These are phyloP conservation scores for Ophioderma brevispina DNA, from an alignment of 35 echinoderm and acorn worm genomes.

Conservation along the genomic window DNA sequence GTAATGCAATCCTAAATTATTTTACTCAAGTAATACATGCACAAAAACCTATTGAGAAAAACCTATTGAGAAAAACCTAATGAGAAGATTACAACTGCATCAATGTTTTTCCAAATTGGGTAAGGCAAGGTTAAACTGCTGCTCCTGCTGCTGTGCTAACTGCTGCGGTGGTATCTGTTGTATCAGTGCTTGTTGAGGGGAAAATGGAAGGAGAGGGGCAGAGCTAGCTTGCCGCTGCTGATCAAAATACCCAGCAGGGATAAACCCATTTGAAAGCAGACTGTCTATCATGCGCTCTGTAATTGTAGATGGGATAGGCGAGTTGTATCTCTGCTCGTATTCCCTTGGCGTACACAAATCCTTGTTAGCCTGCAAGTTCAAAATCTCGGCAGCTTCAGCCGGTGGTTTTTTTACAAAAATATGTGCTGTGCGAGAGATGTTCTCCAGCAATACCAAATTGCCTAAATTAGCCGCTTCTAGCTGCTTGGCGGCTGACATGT, in stretches of 20 bases:
- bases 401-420: neutral
- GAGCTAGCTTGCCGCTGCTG: neutral
- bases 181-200: neutral
- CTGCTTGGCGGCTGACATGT: neutral
- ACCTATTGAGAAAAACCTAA: too few relatives aligned
- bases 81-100: too few relatives aligned
- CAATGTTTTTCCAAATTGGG: too few relatives aligned
- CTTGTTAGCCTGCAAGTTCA: neutral
- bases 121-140: too few relatives aligned
- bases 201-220: neutral
- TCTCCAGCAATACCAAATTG: neutral
- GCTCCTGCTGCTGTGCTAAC: neutral
- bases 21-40: too few relatives aligned
- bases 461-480: neutral
- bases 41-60: too few relatives aligned
- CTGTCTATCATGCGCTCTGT: neutral
- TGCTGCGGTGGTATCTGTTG: neutral
- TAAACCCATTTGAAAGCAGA: neutral
- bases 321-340: neutral
- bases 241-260: neutral
- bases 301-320: neutral
- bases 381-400: neutral
- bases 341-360: neutral
- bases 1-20: too few relatives aligned
- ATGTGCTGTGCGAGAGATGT: neutral